Conservation (phyloP, 1,140 invertebrate genomes). For the Aplysia californica region DNA sequence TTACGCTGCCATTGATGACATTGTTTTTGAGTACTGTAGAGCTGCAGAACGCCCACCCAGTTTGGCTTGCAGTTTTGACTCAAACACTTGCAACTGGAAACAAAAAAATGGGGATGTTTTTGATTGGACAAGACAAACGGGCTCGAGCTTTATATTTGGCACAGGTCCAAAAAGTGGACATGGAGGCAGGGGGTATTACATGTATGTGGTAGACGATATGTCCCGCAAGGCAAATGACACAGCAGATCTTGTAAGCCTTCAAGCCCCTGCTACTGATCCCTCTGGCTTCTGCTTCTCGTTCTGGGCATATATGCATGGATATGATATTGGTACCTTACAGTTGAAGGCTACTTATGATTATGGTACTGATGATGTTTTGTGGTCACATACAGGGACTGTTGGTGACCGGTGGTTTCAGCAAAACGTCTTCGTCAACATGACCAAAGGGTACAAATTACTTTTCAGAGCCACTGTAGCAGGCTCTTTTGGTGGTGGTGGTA, state of each 20-base stretch:
- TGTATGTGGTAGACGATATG: constrained; percentile 58
- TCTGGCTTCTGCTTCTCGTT: constrained; percentile 67
- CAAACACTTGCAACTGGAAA: constrained; percentile 43
- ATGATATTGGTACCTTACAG: constrained; percentile 47
- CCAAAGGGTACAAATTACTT: constrained; percentile 40
- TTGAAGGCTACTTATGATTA: constrained; percentile 32
- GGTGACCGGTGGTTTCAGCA: constrained; percentile 49
- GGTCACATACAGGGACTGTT: constrained; percentile 39
- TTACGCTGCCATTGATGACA: constrained; percentile 55
- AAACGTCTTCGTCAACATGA: constrained; percentile 35
- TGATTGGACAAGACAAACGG: constrained; percentile 54
- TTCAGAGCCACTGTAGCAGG: constrained; percentile 41
- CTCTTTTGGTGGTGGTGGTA: too few species aligned
- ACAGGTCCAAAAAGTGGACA: constrained; percentile 60
- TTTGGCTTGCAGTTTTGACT: constrained; percentile 53
- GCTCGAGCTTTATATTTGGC: constrained; percentile 38
- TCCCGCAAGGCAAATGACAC: constrained; percentile 51
- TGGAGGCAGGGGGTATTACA: constrained; percentile 53
- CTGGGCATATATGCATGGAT: constrained; percentile 83
- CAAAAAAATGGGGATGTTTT: constrained; percentile 43
- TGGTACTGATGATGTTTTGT: too few species aligned
- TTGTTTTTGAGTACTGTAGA: constrained; percentile 51
- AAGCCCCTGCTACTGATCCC: constrained; percentile 25
- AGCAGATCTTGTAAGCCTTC: constrained; percentile 39
- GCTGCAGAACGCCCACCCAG: constrained; percentile 33